These are phyloP conservation scores for Macrotis lagotis DNA, from an alignment of 2,113 vertebrate genomes.

Conservation along the genomic window DNA sequence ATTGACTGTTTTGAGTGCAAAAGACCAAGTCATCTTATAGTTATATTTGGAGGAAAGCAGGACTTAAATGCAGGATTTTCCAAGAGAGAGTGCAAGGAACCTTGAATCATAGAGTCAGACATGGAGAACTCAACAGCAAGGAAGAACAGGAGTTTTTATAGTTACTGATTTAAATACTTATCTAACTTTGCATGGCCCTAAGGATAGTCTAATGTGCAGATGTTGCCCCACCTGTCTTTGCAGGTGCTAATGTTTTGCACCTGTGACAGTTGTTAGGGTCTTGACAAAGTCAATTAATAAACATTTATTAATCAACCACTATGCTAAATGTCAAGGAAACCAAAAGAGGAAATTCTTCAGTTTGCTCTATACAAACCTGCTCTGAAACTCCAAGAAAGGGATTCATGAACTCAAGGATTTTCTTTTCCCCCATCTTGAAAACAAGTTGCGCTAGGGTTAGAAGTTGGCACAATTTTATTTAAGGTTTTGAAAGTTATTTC, in stretches of 20 bases:
- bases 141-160: not conserved
- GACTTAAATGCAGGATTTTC: too few species aligned
- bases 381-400: not conserved
- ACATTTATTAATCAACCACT: not conserved
- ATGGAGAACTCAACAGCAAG: not conserved
- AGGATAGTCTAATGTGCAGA: not conserved
- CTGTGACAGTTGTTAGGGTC: not conserved
- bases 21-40: too few species aligned
- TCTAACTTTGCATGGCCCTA: not conserved
- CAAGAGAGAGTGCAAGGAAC: too few species aligned
- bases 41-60: too few species aligned
- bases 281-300: not conserved
- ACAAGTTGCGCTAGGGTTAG: slow-evolving; percentile 16
- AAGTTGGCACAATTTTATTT: slow-evolving; percentile 58
- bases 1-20: too few species aligned
- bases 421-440: slow-evolving; percentile 1
- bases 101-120: not conserved
- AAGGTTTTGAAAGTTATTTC: slow-evolving; percentile 70
- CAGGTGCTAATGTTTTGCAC: not conserved
- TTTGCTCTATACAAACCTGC: not conserved
- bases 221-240: not conserved
- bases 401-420: not conserved
- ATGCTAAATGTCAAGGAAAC: not conserved
- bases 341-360: not conserved
- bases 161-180: not conserved